Conservation (phyloP, 2,113 vertebrate species). For the Dendropsophus ebraccatus region DNA sequence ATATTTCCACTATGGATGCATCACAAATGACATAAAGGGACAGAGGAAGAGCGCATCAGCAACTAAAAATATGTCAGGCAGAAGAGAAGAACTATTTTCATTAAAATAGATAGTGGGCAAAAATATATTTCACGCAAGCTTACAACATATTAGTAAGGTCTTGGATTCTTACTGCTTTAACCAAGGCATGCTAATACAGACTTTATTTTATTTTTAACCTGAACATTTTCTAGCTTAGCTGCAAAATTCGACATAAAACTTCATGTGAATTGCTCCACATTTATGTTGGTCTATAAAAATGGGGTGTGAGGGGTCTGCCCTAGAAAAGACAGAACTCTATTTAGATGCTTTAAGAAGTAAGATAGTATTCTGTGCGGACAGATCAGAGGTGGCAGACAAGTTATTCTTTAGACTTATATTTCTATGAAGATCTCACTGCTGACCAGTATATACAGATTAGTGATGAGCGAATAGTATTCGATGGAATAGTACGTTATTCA, state of each 20-base stretch:
- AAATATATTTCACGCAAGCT: not conserved
- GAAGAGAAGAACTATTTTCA: not conserved
- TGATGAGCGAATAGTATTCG: too few species aligned
- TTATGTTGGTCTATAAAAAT: not conserved
- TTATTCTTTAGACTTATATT: not conserved
- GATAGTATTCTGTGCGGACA: not conserved
- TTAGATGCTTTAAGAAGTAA: not conserved
- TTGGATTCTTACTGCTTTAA: not conserved
- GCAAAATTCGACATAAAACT: not conserved
- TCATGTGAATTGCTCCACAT: not conserved
- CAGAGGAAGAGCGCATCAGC: constrained; percentile 4
- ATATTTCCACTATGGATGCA: constrained; percentile 16
- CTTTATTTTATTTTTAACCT: not conserved
- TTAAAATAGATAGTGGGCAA: not conserved
- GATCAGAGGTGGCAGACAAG: not conserved
- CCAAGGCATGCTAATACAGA: not conserved
- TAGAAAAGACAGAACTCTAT: not conserved
- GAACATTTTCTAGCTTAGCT: not conserved
- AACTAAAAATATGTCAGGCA: constrained; percentile 14
- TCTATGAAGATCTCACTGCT: not conserved
- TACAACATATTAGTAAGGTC: not conserved
- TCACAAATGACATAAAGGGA: constrained; percentile 30
- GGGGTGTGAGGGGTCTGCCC: not conserved
- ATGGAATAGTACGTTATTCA: too few species aligned
- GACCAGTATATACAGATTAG: too few species aligned